Evolutionary conservation across 2,797 vertebrate species (phyloP).

Genomic region (Neoniphon sammara): DNA sequence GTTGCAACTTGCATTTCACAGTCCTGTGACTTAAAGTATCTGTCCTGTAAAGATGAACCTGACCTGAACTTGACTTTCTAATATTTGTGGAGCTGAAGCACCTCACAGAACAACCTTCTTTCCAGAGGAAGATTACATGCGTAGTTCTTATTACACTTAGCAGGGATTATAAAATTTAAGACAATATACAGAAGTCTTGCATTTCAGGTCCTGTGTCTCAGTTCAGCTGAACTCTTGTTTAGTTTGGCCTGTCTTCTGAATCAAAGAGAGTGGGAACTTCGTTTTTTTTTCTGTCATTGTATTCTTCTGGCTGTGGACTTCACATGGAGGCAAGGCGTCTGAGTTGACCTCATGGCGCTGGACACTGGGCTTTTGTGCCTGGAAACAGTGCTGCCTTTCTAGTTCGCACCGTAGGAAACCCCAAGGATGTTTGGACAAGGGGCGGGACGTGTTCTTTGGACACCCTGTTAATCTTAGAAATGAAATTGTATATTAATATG

Average conservation of each 20-base stretch:
- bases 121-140: conserved; percentile 7
- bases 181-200: conserved; percentile 39
- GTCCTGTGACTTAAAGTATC: neutral
- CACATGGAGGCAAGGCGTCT: conserved; percentile 43
- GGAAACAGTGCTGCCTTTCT: conserved; percentile 59
- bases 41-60: neutral
- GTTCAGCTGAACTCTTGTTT: conserved; percentile 49
- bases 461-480: conserved; percentile 39
- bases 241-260: conserved; percentile 45
- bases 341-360: conserved; percentile 40
- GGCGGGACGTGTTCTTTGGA: conserved; percentile 58
- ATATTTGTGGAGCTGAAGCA: neutral
- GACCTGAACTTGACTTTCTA: neutral
- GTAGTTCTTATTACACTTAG: neutral
- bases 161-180: conserved; percentile 14
- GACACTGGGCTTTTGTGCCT: conserved; percentile 63
- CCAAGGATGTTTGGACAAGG: conserved; percentile 69
- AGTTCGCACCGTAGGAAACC: conserved; percentile 55
- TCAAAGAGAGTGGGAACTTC: conserved; percentile 33
- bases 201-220: conserved; percentile 33
- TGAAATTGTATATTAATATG: conserved; percentile 23
- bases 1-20: neutral
- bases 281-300: conserved; percentile 46
- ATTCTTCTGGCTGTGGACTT: conserved; percentile 47
- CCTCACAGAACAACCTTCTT: neutral